Base-by-base conservation (phyloP, 1,140 invertebrate genomes). In the Drosophila pachea region DNA sequence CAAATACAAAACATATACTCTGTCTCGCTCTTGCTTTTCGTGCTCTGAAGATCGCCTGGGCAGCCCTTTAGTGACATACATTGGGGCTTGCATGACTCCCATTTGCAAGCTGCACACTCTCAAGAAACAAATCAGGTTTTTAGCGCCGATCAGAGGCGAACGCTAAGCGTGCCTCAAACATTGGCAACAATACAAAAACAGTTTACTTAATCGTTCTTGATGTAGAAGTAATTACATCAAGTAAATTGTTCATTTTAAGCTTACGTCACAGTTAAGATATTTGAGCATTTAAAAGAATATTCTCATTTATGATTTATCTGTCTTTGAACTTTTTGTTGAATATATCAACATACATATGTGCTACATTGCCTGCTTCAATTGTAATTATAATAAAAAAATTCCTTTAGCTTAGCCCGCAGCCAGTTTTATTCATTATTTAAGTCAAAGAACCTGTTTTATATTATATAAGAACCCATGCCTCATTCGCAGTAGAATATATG, bases 101-200 rank as follows among this genome's bases (percentile, higher is more conserved):
- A 12, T 33, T 43, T 5, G 9, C 48, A 47, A n/a, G 16, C 32
- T 49, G 29, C 29, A 16, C 7, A 2, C 14, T n/a, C n/a, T 32
- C 9, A 14, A 59, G 45, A 49, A 42, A 16, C n/a, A n/a, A 68
- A 68, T 63, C 66, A 54, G 50, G 66, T 68, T 68, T 63, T 55
- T 6, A 14, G 14, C 8, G 31, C 8, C 58, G 42, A 54, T 35
- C 6, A 16, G 1, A 62, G 35, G 59, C 66, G 50, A 68, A 62
- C 16, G 48, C 4, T 61, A 31, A 14, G 36, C 64, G 35, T 54
- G 14, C 14, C 36, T 49, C 14, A 33, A 31, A 12, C 40, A 50
- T 32, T 38, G 22, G 8, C 7, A 38, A 38, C 50, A 53, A 38
- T 53, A 33, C 12, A 36, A 35, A 52, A 16, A 8, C 12, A 4